phyloP scores from a whole-genome alignment of 2,888 invertebrate genomes.

The Octonoba sinensis region DNA sequence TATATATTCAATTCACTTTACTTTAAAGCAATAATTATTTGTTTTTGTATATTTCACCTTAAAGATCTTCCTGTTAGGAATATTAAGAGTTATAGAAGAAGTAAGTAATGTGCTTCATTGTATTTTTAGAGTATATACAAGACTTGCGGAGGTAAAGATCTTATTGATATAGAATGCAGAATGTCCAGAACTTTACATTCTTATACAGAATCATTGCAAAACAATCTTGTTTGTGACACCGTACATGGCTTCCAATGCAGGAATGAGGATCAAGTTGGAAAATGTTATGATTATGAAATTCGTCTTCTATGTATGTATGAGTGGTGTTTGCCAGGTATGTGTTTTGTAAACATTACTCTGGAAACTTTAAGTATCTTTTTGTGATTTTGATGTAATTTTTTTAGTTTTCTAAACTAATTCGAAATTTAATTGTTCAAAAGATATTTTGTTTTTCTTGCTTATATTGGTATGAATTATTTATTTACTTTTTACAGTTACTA shows the following conservation, averaged over 20 bases:
- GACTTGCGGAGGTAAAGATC: constrained; percentile 60
- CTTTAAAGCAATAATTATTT: no score
- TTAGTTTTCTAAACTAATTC: neutral
- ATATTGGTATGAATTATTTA: neutral
- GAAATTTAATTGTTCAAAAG: no score
- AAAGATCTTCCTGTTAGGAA: no score
- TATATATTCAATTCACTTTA: no score
- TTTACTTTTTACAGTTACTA: constrained; percentile 26
- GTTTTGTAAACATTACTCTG: neutral
- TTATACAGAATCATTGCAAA: constrained; percentile 68
- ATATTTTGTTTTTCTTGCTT: no score
- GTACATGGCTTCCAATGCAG: constrained; percentile 68
- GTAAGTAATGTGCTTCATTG: no score
- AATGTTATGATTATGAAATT: constrained; percentile 71
- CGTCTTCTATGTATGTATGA: constrained; percentile 69
- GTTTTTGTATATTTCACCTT: no score
- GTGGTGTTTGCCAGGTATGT: constrained; percentile 62
- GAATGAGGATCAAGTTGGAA: constrained; percentile 66
- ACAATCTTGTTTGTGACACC: constrained; percentile 68
- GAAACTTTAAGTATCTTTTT: neutral
- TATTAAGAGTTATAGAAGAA: no score
- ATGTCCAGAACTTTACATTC: constrained; percentile 66
- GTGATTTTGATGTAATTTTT: neutral
- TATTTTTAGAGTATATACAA: constrained; percentile 43
- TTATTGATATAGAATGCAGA: constrained; percentile 68